These are phyloP conservation scores for Hesperophylax magnus DNA, from an alignment of 1,140 invertebrate species.

Conservation along the genomic window DNA sequence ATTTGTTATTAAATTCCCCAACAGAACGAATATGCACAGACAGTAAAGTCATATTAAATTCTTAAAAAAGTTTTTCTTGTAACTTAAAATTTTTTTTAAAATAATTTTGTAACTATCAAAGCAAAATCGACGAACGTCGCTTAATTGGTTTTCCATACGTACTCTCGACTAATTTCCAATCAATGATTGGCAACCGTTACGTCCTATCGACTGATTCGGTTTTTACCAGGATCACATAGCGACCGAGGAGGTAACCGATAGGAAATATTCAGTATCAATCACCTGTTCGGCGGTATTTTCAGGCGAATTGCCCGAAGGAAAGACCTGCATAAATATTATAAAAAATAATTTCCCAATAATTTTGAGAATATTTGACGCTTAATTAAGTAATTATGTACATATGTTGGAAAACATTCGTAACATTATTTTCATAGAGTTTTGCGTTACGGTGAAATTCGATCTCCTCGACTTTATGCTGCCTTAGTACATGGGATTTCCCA, in stretches of 20 bases:
- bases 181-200: constrained; percentile 57
- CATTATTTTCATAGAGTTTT: not conserved
- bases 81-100: no score
- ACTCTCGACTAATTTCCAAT: constrained; percentile 29
- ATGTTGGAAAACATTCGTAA: no score
- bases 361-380: no score
- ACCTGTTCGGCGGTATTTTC: not conserved
- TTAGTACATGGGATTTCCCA: constrained; percentile 57
- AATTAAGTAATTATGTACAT: no score
- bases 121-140: no score
- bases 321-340: no score
- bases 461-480: constrained; percentile 49
- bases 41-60: no score
- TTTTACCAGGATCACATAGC: constrained; percentile 54
- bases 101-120: no score
- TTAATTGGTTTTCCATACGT: constrained; percentile 39
- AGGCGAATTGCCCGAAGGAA: no score
- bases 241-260: constrained; percentile 53
- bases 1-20: not conserved
- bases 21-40: no score
- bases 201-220: constrained; percentile 58
- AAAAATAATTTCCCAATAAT: no score
- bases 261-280: constrained; percentile 55
- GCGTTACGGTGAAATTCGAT: constrained; percentile 22
- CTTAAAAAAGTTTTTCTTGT: no score